Conservation (phyloP, 2,888 invertebrate genomes). For the Mongoloraphidia duomilia region DNA sequence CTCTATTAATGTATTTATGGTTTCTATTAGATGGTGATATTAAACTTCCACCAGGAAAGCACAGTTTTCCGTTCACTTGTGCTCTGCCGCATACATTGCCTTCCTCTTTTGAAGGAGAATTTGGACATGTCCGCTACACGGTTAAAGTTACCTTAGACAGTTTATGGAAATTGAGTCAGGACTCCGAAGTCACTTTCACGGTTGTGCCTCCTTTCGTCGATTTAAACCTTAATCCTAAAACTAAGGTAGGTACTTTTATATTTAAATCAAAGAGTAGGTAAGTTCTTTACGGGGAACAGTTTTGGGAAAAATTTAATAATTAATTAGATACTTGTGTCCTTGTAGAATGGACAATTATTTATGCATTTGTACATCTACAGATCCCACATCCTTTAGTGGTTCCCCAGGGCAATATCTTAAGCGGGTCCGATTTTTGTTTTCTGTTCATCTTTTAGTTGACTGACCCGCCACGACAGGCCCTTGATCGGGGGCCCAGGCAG, state of each 20-base stretch:
- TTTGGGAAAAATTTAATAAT: too few relatives aligned
- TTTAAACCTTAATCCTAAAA: slow-evolving; percentile 59
- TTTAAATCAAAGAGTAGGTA: not conserved
- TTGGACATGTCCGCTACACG: slow-evolving; percentile 62
- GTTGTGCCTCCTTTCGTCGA: slow-evolving; percentile 69
- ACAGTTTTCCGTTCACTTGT: slow-evolving; percentile 66
- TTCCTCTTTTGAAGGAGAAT: slow-evolving; percentile 60
- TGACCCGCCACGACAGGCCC: too few relatives aligned
- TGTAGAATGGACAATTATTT: too few relatives aligned
- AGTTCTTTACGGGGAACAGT: too few relatives aligned
- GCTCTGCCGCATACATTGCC: slow-evolving; percentile 57
- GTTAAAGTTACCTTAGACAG: slow-evolving; percentile 66
- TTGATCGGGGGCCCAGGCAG: too few relatives aligned
- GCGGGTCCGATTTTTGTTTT: not conserved
- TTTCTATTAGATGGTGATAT: slow-evolving; percentile 42
- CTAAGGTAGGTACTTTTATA: slow-evolving; percentile 45
- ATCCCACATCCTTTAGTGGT: not conserved
- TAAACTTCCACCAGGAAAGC: slow-evolving; percentile 53
- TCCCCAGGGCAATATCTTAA: not conserved
- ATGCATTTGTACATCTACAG: too few relatives aligned
- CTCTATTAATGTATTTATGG: too few relatives aligned
- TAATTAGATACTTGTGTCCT: too few relatives aligned
- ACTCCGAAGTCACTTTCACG: slow-evolving; percentile 66
- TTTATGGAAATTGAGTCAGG: slow-evolving; percentile 74
- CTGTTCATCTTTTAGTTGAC: too few relatives aligned